A percentile compares a stretch with the other conserved stretches of the same genome.
These are phyloP conservation scores for Oceanites oceanicus DNA, from an alignment of 2,113 vertebrate species.

Conservation along the genomic window DNA sequence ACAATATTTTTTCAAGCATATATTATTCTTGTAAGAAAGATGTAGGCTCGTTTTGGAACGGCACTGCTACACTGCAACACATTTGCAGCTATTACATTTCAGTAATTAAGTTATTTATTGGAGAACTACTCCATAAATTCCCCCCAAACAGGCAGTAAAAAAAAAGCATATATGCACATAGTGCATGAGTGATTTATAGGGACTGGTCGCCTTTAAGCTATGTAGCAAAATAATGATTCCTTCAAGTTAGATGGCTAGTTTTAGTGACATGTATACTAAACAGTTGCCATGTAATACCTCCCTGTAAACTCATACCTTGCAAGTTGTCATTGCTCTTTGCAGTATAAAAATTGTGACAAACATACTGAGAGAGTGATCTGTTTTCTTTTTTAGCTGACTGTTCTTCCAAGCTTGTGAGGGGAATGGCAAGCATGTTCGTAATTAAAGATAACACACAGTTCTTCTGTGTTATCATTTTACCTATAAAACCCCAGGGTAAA, in stretches of 20 bases:
- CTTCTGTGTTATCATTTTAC: not conserved
- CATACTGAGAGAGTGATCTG: not conserved
- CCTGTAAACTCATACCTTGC: not conserved
- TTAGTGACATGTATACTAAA: not conserved
- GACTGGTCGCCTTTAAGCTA: not conserved
- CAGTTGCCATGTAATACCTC: not conserved
- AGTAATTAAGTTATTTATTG: constrained; percentile 45
- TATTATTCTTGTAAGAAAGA: not conserved
- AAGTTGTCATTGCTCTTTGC: not conserved
- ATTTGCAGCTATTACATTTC: not conserved
- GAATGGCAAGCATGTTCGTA: constrained; percentile 5
- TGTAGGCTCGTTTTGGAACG: not conserved
- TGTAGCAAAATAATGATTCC: constrained; percentile 1
- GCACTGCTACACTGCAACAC: not conserved
- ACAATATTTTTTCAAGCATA: not conserved
- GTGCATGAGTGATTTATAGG: not conserved
- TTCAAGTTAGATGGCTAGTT: not conserved
- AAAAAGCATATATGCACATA: not conserved
- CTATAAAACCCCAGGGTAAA: not conserved
- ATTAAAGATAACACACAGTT: constrained; percentile 23
- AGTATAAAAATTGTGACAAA: not conserved
- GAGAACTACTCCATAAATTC: constrained; percentile 16
- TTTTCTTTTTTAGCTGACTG: not conserved
- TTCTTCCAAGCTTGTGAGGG: not conserved
- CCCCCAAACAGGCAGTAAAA: not conserved